Evolutionary conservation across 2,113 vertebrate genomes (phyloP), one percentile per base, ranked within the genome.

Genomic region (Monarcha castaneiventris): DNA sequence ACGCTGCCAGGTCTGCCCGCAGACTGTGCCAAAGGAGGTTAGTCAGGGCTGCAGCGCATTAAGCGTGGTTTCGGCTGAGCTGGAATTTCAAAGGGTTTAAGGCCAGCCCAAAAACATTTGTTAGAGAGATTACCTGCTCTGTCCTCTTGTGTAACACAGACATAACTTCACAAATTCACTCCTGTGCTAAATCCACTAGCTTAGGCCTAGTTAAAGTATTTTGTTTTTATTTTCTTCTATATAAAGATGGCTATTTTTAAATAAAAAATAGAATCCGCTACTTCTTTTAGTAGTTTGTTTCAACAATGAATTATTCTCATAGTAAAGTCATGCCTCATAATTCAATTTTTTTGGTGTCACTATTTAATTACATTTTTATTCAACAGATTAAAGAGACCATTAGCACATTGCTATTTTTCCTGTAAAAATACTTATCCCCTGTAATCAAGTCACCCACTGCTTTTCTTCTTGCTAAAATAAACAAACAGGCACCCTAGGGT

Each of bases 381-480:
- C 55, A 85, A 56, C 4, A 66, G 13, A 84, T 71, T 74, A 63
- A 75, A 82, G 15, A 89, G 6, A 68, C 16, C 27, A 73, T 66
- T 79, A 95, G 33, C 39, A 76, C 35, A n/a, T 27, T 11, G 30
- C 43, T 62, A 41, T 87, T 94, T 82, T 77, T 81, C 41, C 62
- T 29, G 18, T 64, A 84, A 82, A 91, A 89, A 83, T 62, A 76
- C 17, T 81, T 56, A 55, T 3, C 7, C 21, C 10, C 54, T 43
- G 18, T 59, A 79, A 89, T 82, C 29, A 79, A 87, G 23, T 82
- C 69, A 83, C 32, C 20, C 48, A 33, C 37, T 69, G 58, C 52
- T 66, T 89, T 86, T 89, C 33, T 92, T 84, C 46, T 85, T 79
- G 67, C 66, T 76, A 73, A 85, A 89, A 82, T 66, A 75, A 91